Base-by-base conservation (phyloP, 2,113 vertebrate genomes). In the Oreochromis tanganicae region DNA sequence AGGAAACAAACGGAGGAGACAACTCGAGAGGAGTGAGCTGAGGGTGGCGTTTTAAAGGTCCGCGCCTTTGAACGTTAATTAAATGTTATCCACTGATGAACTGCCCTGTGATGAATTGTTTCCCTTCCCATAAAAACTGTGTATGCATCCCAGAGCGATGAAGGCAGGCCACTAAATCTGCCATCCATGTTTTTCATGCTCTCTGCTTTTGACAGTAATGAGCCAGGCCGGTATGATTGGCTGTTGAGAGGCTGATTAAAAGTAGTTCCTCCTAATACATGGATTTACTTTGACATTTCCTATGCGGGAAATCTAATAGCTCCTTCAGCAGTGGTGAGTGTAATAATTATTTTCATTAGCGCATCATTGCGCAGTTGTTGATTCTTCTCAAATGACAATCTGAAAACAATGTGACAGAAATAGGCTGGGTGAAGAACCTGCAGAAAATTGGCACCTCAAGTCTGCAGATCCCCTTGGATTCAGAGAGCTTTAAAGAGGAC, bases 11-110 rank as follows among this genome's bases (percentile, higher is more conserved):
- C 54, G 43, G 73, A 71, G 80, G 38, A 9, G 81, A 85, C 82
- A 41, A 80, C 5, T 84, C 3, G 16, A n/a, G 66, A 66, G 87
- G 81, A 7, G 61, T 24, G 46, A 71, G 91, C 89, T 68, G 87
- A 87, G 88, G 86, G 43, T 66, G 87, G 59, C 57, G 3, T 81
- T 93, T 94, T 88, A 95, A 91, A 91, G 89, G 81, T 91, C 86
- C 2, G 6, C 66, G 63, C 73, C 10, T 91, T 91, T 88, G 87
- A 88, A 91, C 90, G 79, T 93, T 95, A 94, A 96, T 96, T 95
- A 95, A 95, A 94, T 94, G 93, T 92, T 95, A 91, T 89, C 85
- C 82, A 41, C 94, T 94, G 93, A 93, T 94, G 92, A 95, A 95
- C 93, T 93, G 88, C 89, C 84, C 83, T 12, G 85, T 94, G 91